Conservation (phyloP, 2,888 invertebrate species). For the Plebejus anna region DNA sequence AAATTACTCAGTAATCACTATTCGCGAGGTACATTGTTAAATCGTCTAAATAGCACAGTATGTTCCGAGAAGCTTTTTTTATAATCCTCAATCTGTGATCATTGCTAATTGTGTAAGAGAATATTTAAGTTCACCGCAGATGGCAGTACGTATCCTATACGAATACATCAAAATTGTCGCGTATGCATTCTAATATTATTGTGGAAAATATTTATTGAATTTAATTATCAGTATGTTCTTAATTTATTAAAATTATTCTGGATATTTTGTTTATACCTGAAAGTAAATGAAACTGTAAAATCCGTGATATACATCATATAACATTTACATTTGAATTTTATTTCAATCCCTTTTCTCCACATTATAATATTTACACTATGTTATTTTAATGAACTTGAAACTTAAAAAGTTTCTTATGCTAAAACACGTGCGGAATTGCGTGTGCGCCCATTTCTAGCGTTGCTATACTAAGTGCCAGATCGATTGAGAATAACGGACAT, state of each 20-base stretch:
- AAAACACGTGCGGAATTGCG: too few species aligned
- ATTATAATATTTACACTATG: background rate
- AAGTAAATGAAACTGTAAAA: conserved; percentile 79
- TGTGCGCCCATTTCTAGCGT: too few species aligned
- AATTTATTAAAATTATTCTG: conserved; percentile 76
- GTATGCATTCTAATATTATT: conserved; percentile 65
- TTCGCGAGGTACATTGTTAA: conserved; percentile 72
- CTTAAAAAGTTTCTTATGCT: too few species aligned
- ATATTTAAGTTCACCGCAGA: conserved; percentile 68
- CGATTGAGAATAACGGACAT: too few species aligned
- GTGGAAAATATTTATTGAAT: conserved; percentile 76
- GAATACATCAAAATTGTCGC: conserved; percentile 61
- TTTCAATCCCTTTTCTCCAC: conserved; percentile 44
- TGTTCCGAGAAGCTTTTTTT: conserved; percentile 75
- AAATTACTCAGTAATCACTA: conserved; percentile 78
- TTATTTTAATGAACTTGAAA: too few species aligned
- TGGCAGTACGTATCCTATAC: conserved; percentile 56
- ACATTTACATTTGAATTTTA: conserved; percentile 72
- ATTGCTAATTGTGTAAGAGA: conserved; percentile 75
- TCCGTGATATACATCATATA: conserved; percentile 79
- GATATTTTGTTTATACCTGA: conserved; percentile 76
- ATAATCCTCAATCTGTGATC: conserved; percentile 79
- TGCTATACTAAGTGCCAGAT: too few species aligned
- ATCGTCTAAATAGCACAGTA: conserved; percentile 77
- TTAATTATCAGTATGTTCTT: conserved; percentile 71